These are phyloP conservation scores for Abrostola tripartita DNA, from an alignment of 2,888 invertebrate genomes.

Conservation along the genomic window DNA sequence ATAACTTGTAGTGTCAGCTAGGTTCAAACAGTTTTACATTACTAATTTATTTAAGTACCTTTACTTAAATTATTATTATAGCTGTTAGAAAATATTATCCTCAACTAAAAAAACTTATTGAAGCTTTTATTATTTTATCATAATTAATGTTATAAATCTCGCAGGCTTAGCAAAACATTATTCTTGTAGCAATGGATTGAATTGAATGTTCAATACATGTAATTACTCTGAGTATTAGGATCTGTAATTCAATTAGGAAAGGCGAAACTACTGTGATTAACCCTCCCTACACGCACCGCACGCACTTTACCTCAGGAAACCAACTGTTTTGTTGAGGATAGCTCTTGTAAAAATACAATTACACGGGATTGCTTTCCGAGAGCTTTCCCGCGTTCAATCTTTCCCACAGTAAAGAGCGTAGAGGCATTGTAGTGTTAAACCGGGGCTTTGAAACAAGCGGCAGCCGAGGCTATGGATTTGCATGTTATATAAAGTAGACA, in stretches of 20 bases:
- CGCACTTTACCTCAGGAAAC: slow-evolving; percentile 49
- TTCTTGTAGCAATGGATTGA: too few relatives aligned
- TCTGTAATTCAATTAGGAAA: slow-evolving; percentile 42
- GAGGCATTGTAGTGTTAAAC: slow-evolving; percentile 41
- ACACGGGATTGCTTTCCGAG: slow-evolving; percentile 52
- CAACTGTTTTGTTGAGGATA: slow-evolving; percentile 35
- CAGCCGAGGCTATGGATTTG: slow-evolving; percentile 22
- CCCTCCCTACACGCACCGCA: slow-evolving; percentile 52
- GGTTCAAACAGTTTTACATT: too few relatives aligned
- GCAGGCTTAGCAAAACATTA: too few relatives aligned
- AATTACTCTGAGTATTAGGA: slow-evolving; percentile 13
- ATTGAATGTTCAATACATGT: neutral
- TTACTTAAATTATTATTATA: too few relatives aligned
- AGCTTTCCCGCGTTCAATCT: slow-evolving; percentile 51
- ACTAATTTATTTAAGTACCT: too few relatives aligned
- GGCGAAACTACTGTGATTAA: slow-evolving; percentile 40
- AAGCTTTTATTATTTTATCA: too few relatives aligned
- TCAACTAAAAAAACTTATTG: too few relatives aligned
- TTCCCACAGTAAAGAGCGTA: slow-evolving; percentile 41
- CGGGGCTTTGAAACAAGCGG: slow-evolving; percentile 47
- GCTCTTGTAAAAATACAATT: slow-evolving; percentile 55
- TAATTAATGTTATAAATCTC: too few relatives aligned
- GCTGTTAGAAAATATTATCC: too few relatives aligned
- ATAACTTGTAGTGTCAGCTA: too few relatives aligned
- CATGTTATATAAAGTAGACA: slow-evolving; percentile 18